Evolutionary conservation across 2,888 invertebrate species (phyloP), one percentile per base, ranked within the genome.

Genomic region (Suillia variegata): DNA sequence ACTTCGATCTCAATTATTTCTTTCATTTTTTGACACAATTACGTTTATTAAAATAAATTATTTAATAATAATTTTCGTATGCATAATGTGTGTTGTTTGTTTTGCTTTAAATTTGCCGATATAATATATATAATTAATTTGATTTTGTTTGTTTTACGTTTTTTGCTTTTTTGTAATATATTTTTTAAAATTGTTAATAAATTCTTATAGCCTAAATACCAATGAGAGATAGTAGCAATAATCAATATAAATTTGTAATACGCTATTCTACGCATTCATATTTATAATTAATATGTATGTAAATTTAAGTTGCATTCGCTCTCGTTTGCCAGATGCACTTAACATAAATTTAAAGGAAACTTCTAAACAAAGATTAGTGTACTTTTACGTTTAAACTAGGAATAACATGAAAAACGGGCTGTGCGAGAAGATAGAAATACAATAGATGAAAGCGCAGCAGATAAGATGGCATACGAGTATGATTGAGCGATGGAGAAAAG

Each of bases 41-140:
- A 57, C 42, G 24, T 57, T 61, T 57, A 61, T 61, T 61, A 57
- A 61, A 61, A 61, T 61, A 61, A 57, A 57, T 57, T 54, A 57
- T 21, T 57, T 61, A 2, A 56, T 49, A 53, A 60, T 54, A 42
- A 17, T 18, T 45, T 18, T 45, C 15, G 4, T 45, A 18, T 45
- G 45, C 45, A 18, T 45, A 45, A 18, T 38, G 38, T 38, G 45
- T 18, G 45, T 38, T 45, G 45, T 45, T 8, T 13, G n/a, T 38
- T 8, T n/a, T n/a, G n/a, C n/a, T n/a, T n/a, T n/a, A n/a, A n/a
- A 38, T 13, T 38, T 45, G 45, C 45, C 45, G 13, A 45, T 45
- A 45, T 45, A 51, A 33, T 59, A 33, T 31, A 52, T 57, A 18
- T 15, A 10, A 24, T 55, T 54, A 15, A 45, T 33, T 52, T 26